A percentile compares a stretch with the other conserved stretches of the same genome.
phyloP scores from a whole-genome alignment of 1,140 invertebrate species.

The Calephelis virginiensis region DNA sequence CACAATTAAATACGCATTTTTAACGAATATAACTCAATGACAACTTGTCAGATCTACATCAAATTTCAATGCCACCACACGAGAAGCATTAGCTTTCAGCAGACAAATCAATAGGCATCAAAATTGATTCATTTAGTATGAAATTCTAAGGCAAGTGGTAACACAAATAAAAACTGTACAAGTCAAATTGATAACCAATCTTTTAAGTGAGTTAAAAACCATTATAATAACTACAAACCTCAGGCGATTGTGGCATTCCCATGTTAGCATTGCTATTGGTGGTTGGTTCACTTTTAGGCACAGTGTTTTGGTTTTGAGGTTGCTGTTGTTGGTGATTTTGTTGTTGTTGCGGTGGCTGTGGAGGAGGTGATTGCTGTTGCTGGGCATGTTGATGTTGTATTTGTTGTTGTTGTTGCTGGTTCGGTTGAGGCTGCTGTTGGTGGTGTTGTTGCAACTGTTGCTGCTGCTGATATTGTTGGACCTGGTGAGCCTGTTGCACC shows the following conservation, averaged over 20 bases:
- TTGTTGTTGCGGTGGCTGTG: slow-evolving; percentile 60
- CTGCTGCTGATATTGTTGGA: slow-evolving; percentile 59
- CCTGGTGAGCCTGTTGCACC: slow-evolving; percentile 63
- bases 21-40: too few species aligned
- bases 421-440: slow-evolving; percentile 62
- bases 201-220: slow-evolving; percentile 18
- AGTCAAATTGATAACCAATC: neutral
- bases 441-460: slow-evolving; percentile 52
- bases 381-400: slow-evolving; percentile 31
- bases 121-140: too few species aligned
- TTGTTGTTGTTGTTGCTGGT: slow-evolving; percentile 66
- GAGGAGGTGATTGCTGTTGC: slow-evolving; percentile 59
- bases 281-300: slow-evolving; percentile 49
- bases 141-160: too few species aligned
- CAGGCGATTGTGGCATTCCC: slow-evolving; percentile 57
- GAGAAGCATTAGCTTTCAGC: too few species aligned
- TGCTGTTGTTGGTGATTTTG: slow-evolving; percentile 51
- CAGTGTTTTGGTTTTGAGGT: slow-evolving; percentile 37
- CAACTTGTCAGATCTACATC: too few species aligned
- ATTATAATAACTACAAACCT: slow-evolving; percentile 38
- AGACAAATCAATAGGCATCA: too few species aligned
- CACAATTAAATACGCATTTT: too few species aligned
- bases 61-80: too few species aligned
- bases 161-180: slow-evolving; percentile 13
- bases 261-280: slow-evolving; percentile 54